These are phyloP conservation scores for Sardina pilchardus DNA, from an alignment of 2,113 vertebrate species.

Conservation along the genomic window DNA sequence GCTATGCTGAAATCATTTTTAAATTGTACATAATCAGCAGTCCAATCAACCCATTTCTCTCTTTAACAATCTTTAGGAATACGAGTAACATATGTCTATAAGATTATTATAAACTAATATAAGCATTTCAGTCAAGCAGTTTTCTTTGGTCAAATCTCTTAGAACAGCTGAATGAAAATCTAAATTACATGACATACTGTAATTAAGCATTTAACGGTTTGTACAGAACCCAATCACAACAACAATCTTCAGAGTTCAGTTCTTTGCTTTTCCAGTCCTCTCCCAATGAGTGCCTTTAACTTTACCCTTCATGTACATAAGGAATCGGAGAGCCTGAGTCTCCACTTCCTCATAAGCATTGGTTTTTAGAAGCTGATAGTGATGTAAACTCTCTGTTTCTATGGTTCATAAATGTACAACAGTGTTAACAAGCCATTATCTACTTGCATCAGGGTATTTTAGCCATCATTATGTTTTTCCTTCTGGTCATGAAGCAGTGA, in stretches of 20 bases:
- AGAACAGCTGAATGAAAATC: not conserved
- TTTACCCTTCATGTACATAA: not conserved
- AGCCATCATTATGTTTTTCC: slow-evolving; percentile 39
- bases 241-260: not conserved
- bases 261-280: not conserved
- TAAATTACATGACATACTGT: not conserved
- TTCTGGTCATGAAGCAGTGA: slow-evolving; percentile 45
- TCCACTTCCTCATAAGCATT: not conserved
- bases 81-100: not conserved
- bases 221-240: not conserved
- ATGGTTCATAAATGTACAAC: not conserved
- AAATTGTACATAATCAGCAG: not conserved
- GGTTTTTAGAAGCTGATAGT: not conserved
- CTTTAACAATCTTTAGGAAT: not conserved
- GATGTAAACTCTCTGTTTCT: not conserved
- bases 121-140: not conserved
- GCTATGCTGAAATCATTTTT: not conserved
- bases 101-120: not conserved
- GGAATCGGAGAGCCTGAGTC: not conserved
- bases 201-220: not conserved
- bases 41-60: not conserved
- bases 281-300: slow-evolving; percentile 14
- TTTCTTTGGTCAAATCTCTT: not conserved
- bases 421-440: slow-evolving; percentile 17
- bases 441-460: slow-evolving; percentile 33